Evolutionary conservation across 2,797 vertebrate genomes (phyloP), one percentile per base, ranked within the genome.

Genomic region (Enteromius afrohamiltoni): DNA sequence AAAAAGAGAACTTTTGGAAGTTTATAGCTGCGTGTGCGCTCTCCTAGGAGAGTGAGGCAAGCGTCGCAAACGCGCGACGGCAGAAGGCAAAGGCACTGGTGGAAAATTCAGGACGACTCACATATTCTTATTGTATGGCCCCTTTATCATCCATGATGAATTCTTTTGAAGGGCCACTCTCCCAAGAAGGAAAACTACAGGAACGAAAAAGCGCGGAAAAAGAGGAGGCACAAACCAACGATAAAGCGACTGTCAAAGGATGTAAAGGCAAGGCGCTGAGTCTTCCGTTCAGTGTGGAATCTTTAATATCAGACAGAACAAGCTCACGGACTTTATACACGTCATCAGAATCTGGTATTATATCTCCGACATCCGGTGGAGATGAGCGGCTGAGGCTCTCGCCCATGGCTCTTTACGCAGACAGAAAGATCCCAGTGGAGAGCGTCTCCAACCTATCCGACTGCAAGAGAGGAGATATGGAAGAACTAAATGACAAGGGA

Each of bases 271-370:
- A 92, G 88, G 87, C 87, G 60, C 82, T 78, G 62, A 90, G 93
- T 31, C 91, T 96, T 77, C 92, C 95, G 29, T 96, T 96, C 89
- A 96, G 96, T 45, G 96, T 97, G 83, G 95, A 96, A 23, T 95
- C 96, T 75, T 92, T 96, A 79, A 96, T 96, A 85, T 93, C 95
- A 0, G 92, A 95, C 88, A 89, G 91, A 87, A 90, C 90, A 34
- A 87, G 88, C 6, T 82, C 87, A 71, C 90, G 91, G 85, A 93
- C 88, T 69, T 89, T 86, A 37, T 87, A 77, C 73, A 80, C 83
- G 14, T 67, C 84, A 55, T 47, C 89, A 0, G 93, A 93, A 71
- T 53, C 90, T 3, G 86, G 85, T 4, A 77, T 90, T 29, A 85
- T 86, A 31, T 85, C 87, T 85, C 85, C 82, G 70, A 89, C 86